A percentile compares a stretch with the other conserved stretches of the same genome.
Conservation (phyloP, 1,140 invertebrate genomes). For the Euura saliciscinereae region DNA sequence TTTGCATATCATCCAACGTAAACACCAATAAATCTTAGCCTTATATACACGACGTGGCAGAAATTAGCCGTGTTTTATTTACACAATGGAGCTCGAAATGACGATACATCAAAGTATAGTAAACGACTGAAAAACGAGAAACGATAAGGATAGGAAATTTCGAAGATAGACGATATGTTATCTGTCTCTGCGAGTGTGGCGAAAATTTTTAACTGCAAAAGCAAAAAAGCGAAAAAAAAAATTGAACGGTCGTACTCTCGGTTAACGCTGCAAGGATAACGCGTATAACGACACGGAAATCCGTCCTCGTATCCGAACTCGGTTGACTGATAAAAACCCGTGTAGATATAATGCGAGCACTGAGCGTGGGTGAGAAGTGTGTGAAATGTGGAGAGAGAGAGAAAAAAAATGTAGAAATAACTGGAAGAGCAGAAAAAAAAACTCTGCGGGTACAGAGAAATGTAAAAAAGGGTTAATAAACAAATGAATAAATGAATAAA, state of each 20-base stretch:
- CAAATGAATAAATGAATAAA: not conserved
- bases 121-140: too few relatives aligned
- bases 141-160: too few relatives aligned
- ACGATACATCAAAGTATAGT: too few relatives aligned
- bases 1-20: constrained; percentile 45
- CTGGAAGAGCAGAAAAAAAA: not conserved
- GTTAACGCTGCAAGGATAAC: not conserved
- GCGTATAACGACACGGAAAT: not conserved
- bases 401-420: not conserved
- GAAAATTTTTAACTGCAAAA: too few relatives aligned
- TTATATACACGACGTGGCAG: constrained; percentile 5
- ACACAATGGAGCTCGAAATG: not conserved
- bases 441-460: too few relatives aligned
- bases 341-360: too few relatives aligned
- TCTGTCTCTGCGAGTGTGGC: too few relatives aligned
- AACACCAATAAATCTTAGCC: constrained; percentile 44
- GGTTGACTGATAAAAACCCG: not conserved
- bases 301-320: not conserved
- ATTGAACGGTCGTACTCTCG: too few relatives aligned
- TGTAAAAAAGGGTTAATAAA: too few relatives aligned
- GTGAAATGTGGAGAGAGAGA: not conserved
- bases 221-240: too few relatives aligned
- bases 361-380: not conserved
- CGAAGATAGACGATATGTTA: too few relatives aligned
- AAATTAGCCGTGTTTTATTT: constrained; percentile 20